These are phyloP conservation scores for Acleris holmiana DNA, from an alignment of 2,888 invertebrate genomes.

Conservation along the genomic window DNA sequence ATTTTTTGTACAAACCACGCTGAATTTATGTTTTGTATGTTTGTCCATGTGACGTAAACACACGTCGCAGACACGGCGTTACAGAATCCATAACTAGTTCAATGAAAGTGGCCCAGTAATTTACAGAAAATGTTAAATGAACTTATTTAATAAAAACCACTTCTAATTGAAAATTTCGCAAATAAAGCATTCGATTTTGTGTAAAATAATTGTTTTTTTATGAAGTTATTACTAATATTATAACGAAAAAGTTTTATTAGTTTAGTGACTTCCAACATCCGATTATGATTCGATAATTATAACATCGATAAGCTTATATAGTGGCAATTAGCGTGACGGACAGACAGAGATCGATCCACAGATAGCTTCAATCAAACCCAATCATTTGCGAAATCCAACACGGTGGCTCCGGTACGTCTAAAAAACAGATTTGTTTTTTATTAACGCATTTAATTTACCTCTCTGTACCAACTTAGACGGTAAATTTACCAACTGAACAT, in stretches of 20 bases:
- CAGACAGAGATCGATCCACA: conserved; percentile 49
- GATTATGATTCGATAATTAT: conserved; percentile 49
- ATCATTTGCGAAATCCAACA: conserved; percentile 49
- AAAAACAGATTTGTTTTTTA: conserved; percentile 16
- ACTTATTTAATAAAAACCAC: too few species aligned
- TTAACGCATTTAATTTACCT: conserved; percentile 6
- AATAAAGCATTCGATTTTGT: too few species aligned
- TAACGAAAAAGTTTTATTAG: conserved; percentile 2
- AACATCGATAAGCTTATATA: conserved; percentile 58
- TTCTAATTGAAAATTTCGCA: too few species aligned
- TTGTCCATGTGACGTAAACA: conserved; percentile 43
- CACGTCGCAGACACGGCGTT: conserved; percentile 9
- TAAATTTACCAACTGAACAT: conserved; percentile 9
- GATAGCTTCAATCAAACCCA: conserved; percentile 54
- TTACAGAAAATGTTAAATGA: not conserved
- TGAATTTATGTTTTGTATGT: conserved; percentile 49
- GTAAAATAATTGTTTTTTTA: too few species aligned
- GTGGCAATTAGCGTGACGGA: conserved; percentile 73
- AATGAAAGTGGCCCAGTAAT: conserved; percentile 9
- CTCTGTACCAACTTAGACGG: not conserved
- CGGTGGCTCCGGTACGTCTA: conserved; percentile 32
- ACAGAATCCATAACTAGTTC: not conserved
- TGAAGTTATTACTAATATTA: not conserved
- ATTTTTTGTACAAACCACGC: conserved; percentile 46
- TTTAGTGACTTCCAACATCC: conserved; percentile 41